Evolutionary conservation across 2,888 invertebrate genomes (phyloP), one percentile per base, ranked within the genome.

Genomic region (Diaprepes abbreviatus): DNA sequence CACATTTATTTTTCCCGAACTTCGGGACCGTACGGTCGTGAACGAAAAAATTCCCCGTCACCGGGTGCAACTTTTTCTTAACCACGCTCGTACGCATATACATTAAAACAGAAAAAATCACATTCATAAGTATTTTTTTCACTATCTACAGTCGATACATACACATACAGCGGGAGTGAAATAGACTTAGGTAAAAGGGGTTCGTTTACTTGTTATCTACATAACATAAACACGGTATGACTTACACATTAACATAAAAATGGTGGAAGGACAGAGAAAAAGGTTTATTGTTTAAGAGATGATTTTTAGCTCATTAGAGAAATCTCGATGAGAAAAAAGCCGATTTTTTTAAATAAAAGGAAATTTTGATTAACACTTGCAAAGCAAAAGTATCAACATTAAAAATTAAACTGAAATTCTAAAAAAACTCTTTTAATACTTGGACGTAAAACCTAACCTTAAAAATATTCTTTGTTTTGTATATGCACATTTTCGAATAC

Each of bases 1-100:
- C 70, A 70, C 70, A 70, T 45, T 70, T 21, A 38, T 35, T 50
- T 64, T 58, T 69, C 63, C 54, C 66, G 36, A 35, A 28, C 17
- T 1, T 2, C 19, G 24, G 24, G 45, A 35, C 12, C 24, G 28
- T 50, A 48, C 24, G 55, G 62, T 14, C 12, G 10, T 9, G 33
- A 19, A 12, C 9, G 31, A 38, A 19, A 31, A 31, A 24, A 50
- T 16, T 14, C 6, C 14, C 35, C 3, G n/a, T n/a, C 3, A 3
- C n/a, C n/a, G 1, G 9, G n/a, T 1, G 28, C 28, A 50, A 28
- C 28, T 50, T 50, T 50, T 28, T 31, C 3, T 7, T 4, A n/a
- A 1, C 24, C 48, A 5, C 28, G 1, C 7, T 21, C 9, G 48
- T 50, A 28, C 28, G 16, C 16, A 31, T 14, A 50, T 12, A 50